These are phyloP conservation scores for Nebria brevicollis DNA, from an alignment of 2,888 invertebrate species.

Conservation along the genomic window DNA sequence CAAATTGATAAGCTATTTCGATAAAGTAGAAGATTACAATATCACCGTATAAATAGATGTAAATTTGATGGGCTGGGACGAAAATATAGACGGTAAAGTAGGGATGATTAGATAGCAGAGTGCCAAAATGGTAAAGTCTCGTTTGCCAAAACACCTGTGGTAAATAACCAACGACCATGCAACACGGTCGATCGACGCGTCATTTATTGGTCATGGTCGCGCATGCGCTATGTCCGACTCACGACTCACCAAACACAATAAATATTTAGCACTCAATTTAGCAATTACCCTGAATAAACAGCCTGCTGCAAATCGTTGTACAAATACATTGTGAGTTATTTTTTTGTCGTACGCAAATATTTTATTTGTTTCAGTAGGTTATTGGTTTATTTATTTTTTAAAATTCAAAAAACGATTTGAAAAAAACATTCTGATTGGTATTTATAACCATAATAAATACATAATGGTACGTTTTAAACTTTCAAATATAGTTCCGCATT, in stretches of 20 bases:
- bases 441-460: background rate
- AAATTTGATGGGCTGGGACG: background rate
- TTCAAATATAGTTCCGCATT: background rate
- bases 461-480: background rate
- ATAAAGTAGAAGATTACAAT: constrained; percentile 1
- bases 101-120: background rate
- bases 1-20: constrained; percentile 1
- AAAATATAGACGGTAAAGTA: constrained; percentile 1
- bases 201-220: background rate
- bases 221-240: background rate
- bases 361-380: constrained; percentile 15
- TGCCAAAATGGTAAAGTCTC: constrained; percentile 1
- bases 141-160: constrained; percentile 39
- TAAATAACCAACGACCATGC: constrained; percentile 40
- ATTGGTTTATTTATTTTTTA: background rate
- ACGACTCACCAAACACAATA: constrained; percentile 14
- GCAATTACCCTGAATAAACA: constrained; percentile 43
- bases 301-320: constrained; percentile 27
- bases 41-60: background rate
- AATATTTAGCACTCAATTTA: constrained; percentile 46
- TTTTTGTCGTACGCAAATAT: constrained; percentile 20
- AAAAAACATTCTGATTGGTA: background rate
- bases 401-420: background rate
- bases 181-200: constrained; percentile 33
- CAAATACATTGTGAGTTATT: constrained; percentile 32